phyloP scores from a whole-genome alignment of 2,888 invertebrate species.

The Pilophorus perplexus region DNA sequence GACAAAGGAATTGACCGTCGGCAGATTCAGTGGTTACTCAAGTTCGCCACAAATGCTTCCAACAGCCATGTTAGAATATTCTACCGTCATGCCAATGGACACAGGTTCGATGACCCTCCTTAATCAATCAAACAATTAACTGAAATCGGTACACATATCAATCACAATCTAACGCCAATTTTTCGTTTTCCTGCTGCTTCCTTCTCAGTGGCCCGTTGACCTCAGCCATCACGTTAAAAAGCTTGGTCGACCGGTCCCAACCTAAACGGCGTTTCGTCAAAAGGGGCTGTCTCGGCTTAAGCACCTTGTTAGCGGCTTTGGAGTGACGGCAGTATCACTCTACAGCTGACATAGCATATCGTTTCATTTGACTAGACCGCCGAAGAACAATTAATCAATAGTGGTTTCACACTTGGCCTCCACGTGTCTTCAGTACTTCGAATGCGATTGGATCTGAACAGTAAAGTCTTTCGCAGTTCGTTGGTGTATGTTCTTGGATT shows the following conservation, averaged over 20 bases:
- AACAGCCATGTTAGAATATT: too few relatives aligned
- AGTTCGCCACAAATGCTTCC: too few relatives aligned
- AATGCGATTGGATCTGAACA: too few relatives aligned
- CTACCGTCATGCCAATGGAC: too few relatives aligned
- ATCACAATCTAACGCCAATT: not conserved
- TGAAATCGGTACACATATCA: too few relatives aligned
- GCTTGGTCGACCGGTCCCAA: not conserved
- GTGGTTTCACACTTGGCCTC: conserved; percentile 8
- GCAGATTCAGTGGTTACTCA: too few relatives aligned
- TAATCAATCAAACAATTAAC: too few relatives aligned
- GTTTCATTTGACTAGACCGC: conserved; percentile 12
- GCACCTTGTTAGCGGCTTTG: not conserved
- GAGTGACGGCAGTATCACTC: conserved; percentile 15
- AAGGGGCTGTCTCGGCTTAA: not conserved
- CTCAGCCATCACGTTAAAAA: not conserved
- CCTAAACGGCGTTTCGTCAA: not conserved
- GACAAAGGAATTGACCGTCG: too few relatives aligned
- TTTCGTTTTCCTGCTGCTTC: not conserved
- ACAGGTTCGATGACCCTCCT: too few relatives aligned
- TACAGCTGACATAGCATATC: conserved; percentile 4
- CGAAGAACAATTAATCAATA: conserved; percentile 13
- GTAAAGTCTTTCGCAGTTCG: too few relatives aligned
- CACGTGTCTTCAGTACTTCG: too few relatives aligned
- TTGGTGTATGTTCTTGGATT: too few relatives aligned
- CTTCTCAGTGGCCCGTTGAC: not conserved